Base-by-base conservation (phyloP, 2,797 vertebrate genomes). In the Orestias chungarensis region DNA sequence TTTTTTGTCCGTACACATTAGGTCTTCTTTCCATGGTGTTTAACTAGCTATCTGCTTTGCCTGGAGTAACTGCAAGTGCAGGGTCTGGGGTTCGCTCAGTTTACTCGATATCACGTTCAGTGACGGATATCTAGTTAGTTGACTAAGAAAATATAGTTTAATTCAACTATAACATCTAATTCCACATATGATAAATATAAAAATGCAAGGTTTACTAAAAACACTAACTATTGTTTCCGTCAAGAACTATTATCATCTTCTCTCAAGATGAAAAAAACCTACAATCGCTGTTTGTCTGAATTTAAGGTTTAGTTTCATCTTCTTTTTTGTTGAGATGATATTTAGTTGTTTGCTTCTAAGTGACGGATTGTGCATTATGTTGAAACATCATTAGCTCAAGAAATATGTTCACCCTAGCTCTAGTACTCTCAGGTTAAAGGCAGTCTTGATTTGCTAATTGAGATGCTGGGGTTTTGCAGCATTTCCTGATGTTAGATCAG, bases 311-410 rank as follows among this genome's bases (percentile, higher is more conserved):
- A 47, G 43, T 64, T 50, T 12, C 25, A 40, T 29, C 2, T 1
- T 17, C 18, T 20, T 1, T 0, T 42, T 15, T 71, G 29, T 57
- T 33, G 25, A 3, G 11, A 46, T 71, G 59, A 74, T 27, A 74
- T 27, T 20, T 44, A 29, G 29, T 44, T 35, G 35, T 73, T 74
- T 73, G 38, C 27, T 40, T 74, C 25, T 46, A 50, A 25, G 61
- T 79, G n/a, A 12, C 67, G 62, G 64, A 55, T 25, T 25, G 25
- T 29, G 57, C 47, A 46, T 65, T n/a, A 4, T 6, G 59, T 1
- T 47, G 47, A 71, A 66, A 0, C 33, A 49, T 29, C 66, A 0
- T 18, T 49, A 44, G 35, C 68, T 33, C 54, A 40, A 64, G 50
- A 76, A 76, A 78, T 44, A 50, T n/a, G n/a, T n/a, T n/a, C n/a